Conservation (phyloP, 2,888 invertebrate species). For the Neocrepidodera transversa region DNA sequence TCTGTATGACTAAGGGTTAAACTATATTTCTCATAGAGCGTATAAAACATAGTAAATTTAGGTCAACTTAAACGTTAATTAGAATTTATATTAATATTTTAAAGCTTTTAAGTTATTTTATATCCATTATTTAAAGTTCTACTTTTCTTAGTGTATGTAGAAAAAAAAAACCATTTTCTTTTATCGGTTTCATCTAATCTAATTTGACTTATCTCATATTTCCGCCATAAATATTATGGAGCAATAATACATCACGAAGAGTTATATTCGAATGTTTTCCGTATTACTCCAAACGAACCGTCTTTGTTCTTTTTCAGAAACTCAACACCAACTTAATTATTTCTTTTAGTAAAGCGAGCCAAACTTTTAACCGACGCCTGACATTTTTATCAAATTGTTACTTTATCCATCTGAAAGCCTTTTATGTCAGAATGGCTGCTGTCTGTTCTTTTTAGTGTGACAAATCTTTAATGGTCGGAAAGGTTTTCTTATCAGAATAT, state of each 20-base stretch:
- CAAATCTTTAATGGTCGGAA: constrained; percentile 23
- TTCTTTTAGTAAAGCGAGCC: constrained; percentile 23
- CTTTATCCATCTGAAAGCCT: constrained; percentile 28
- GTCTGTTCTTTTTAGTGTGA: constrained; percentile 29
- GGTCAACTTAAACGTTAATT: too few relatives aligned
- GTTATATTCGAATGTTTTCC: neutral
- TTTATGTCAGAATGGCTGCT: constrained; percentile 24
- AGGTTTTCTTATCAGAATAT: constrained; percentile 18
- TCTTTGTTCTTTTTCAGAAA: constrained; percentile 15
- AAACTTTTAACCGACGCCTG: constrained; percentile 23
- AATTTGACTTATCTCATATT: neutral
- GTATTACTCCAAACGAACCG: constrained; percentile 1
- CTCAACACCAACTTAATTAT: constrained; percentile 29
- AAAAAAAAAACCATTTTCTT: too few relatives aligned
- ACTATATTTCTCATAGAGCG: too few relatives aligned
- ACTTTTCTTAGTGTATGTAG: too few relatives aligned
- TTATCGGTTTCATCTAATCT: neutral
- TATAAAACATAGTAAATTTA: too few relatives aligned
- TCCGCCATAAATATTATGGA: constrained; percentile 6
- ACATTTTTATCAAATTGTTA: constrained; percentile 34
- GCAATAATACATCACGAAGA: constrained; percentile 7
- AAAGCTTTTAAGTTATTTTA: too few relatives aligned
- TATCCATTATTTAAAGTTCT: too few relatives aligned
- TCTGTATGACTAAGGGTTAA: too few relatives aligned
- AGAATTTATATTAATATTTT: too few relatives aligned